These are phyloP conservation scores for Atta cephalotes DNA, from an alignment of 1,140 invertebrate species.

Conservation along the genomic window DNA sequence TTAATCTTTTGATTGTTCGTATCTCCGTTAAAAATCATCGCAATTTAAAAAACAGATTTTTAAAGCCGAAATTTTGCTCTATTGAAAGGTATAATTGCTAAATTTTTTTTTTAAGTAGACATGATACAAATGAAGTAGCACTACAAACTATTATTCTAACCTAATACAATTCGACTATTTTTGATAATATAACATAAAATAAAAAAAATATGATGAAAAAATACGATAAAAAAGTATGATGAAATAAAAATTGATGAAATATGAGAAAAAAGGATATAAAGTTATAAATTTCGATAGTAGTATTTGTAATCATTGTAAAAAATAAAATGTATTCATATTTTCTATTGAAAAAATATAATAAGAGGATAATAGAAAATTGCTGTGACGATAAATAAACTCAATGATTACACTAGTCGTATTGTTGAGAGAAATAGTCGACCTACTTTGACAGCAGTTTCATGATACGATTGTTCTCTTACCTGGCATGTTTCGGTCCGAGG, in stretches of 20 bases:
- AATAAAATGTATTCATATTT: not conserved
- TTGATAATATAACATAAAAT: not conserved
- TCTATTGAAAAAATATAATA: not conserved
- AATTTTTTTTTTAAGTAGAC: no score
- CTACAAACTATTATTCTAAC: no score
- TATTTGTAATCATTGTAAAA: no score
- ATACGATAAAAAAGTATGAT: not conserved
- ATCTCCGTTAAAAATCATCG: no score
- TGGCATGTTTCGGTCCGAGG: slow-evolving; percentile 88
- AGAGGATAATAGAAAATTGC: not conserved
- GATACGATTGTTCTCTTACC: slow-evolving; percentile 85
- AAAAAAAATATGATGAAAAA: not conserved
- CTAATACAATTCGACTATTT: not conserved
- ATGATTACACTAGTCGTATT: slow-evolving; percentile 25
- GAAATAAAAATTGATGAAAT: not conserved
- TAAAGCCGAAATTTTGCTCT: no score
- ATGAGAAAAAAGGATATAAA: not conserved
- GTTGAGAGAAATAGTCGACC: slow-evolving; percentile 49
- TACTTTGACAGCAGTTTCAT: slow-evolving; percentile 39
- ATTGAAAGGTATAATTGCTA: no score
- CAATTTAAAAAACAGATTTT: no score
- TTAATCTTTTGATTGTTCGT: no score
- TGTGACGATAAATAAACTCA: not conserved
- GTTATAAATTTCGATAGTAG: not conserved
- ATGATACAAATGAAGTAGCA: no score